Evolutionary conservation across 2,113 vertebrate genomes (phyloP), one percentile per base, ranked within the genome.

Genomic region (Promerops cafer): DNA sequence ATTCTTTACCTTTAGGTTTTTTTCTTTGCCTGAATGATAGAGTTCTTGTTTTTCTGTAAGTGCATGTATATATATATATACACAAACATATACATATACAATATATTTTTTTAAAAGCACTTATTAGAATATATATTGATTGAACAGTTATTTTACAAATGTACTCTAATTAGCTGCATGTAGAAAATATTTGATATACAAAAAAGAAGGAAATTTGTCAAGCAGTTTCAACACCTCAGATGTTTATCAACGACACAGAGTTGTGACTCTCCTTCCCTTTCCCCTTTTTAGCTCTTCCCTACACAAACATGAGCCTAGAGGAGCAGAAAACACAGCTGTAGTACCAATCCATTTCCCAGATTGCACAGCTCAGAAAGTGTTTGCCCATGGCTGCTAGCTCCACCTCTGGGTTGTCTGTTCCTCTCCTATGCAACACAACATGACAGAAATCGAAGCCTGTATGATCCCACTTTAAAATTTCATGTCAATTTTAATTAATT

Each of bases 381-480:
- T 52, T 87, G 39, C 69, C 53, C 5, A 4, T 10, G 7, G 28
- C 20, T 85, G 20, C 5, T 42, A 63, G 26, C 7, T 71, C 26
- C 20, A 40, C 6, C 22, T 37, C 57, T 66, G 53, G 37, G 23
- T 31, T 77, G 4, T 39, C 22, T 77, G 11, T 37, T 63, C 37
- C 45, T 24, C 28, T 82, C 15, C 47, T 74, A 17, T 7, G 16
- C 1, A 10, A 44, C 31, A 44, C 17, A 87, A 23, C 40, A 35
- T 12, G 37, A 69, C 37, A 72, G 44, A 88, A 83, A 65, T 27
- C 0, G 1, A 76, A 85, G 40, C 16, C 9, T 57, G 12, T 37
- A 69, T 90, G 69, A 80, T 24, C n/a, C 5, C 26, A 33, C 30
- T 79, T 76, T 50, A 79, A 87, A 89, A 80, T 78, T 76, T 84